These are phyloP conservation scores for Pseudoips prasinana DNA, from an alignment of 2,888 invertebrate genomes.

Conservation along the genomic window DNA sequence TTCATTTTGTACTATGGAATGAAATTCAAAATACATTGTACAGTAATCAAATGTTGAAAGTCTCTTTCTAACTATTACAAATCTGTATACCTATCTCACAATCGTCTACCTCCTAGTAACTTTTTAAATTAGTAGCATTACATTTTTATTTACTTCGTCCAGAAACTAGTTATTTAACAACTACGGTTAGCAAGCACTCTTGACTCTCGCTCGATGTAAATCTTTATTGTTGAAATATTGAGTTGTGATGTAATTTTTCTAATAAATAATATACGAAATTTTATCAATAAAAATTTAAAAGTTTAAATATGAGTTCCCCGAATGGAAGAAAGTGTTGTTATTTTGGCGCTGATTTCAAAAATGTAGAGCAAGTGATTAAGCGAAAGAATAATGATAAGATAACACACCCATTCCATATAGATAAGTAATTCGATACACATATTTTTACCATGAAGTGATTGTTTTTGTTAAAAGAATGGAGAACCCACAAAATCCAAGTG, in stretches of 20 bases:
- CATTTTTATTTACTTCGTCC: slow-evolving; percentile 38
- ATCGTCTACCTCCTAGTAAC: background rate
- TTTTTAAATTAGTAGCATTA: slow-evolving; percentile 29
- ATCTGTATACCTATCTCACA: slow-evolving; percentile 19
- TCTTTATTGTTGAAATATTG: too few relatives aligned
- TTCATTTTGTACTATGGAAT: slow-evolving; percentile 47
- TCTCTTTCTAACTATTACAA: slow-evolving; percentile 19
- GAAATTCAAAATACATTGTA: slow-evolving; percentile 24
- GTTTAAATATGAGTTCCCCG: too few relatives aligned
- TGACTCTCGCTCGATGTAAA: too few relatives aligned
- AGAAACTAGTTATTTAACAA: slow-evolving; percentile 31
- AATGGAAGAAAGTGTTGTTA: slow-evolving; percentile 4
- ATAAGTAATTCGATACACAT: slow-evolving; percentile 57
- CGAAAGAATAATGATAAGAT: slow-evolving; percentile 74
- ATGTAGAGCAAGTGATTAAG: slow-evolving; percentile 70
- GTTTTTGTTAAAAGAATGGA: slow-evolving; percentile 64
- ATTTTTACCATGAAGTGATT: slow-evolving; percentile 64
- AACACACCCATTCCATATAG: slow-evolving; percentile 61
- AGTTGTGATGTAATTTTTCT: too few relatives aligned
- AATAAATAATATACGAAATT: too few relatives aligned
- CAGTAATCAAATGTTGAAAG: slow-evolving; percentile 20
- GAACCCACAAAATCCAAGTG: slow-evolving; percentile 39
- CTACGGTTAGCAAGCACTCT: too few relatives aligned
- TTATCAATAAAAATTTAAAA: too few relatives aligned
- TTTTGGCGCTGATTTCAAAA: slow-evolving; percentile 65